phyloP scores from a whole-genome alignment of 2,797 vertebrate genomes.

The Dendrocincla tyrannina region DNA sequence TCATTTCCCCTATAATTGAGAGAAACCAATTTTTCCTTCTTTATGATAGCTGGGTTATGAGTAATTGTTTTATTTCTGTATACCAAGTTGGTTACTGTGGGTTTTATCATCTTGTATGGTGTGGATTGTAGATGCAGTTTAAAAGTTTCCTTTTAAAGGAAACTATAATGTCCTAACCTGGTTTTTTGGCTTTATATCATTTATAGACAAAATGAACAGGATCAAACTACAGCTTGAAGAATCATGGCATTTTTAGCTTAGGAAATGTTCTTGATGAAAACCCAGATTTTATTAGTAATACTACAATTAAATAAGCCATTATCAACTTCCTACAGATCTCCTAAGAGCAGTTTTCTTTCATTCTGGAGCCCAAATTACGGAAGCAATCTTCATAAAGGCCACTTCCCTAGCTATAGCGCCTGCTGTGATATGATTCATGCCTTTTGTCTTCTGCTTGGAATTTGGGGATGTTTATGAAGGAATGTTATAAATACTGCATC shows the following conservation, averaged over 20 bases:
- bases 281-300: conserved; percentile 58
- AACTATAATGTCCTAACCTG: conserved; percentile 23
- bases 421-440: conserved; percentile 74
- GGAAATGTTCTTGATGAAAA: conserved; percentile 73
- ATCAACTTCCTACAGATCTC: conserved; percentile 79
- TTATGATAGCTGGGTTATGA: not conserved
- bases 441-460: conserved; percentile 78
- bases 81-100: not conserved
- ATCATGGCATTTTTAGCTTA: conserved; percentile 67
- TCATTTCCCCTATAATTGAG: not conserved
- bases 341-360: conserved; percentile 60
- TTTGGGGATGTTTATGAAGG: conserved; percentile 77
- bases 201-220: conserved; percentile 33
- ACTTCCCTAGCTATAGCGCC: conserved; percentile 68
- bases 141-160: conserved; percentile 50
- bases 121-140: not conserved
- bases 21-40: not conserved
- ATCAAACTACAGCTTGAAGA: conserved; percentile 60
- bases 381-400: conserved; percentile 73
- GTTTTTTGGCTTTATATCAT: conserved; percentile 17
- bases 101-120: not conserved
- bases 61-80: conserved; percentile 33
- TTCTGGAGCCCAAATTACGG: conserved; percentile 69
- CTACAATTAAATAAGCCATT: conserved; percentile 70
- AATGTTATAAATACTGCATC: conserved; percentile 70